A percentile compares a stretch with the other conserved stretches of the same genome.
phyloP scores from a whole-genome alignment of 2,113 vertebrate species.

The Potamarius usumacintae region DNA sequence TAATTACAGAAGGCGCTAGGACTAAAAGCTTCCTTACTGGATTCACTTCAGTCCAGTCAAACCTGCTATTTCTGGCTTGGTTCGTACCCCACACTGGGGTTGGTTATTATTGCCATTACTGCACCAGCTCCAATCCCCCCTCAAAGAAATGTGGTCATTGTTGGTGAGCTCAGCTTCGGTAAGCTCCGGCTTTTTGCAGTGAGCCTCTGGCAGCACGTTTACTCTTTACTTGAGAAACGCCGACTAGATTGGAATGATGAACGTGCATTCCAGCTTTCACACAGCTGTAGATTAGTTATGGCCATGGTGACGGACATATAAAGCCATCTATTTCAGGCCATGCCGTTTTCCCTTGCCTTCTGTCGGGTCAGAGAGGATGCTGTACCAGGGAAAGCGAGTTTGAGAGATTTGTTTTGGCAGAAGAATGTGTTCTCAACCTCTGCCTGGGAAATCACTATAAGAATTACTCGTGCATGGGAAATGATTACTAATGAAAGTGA shows the following conservation, averaged over 20 bases:
- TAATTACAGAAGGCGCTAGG: neutral
- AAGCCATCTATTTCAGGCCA: slow-evolving; percentile 29
- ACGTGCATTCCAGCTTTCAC: slow-evolving; percentile 23
- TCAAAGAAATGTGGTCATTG: slow-evolving; percentile 4
- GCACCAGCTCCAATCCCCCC: slow-evolving; percentile 1
- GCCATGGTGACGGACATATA: slow-evolving; percentile 15
- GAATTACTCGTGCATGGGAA: neutral
- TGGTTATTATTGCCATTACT: slow-evolving; percentile 3
- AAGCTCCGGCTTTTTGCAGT: slow-evolving; percentile 34
- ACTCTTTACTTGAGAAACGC: neutral
- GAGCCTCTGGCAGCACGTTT: slow-evolving; percentile 38
- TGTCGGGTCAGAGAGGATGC: neutral
- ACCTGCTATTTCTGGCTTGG: slow-evolving; percentile 44
- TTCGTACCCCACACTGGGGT: neutral
- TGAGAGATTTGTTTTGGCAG: neutral
- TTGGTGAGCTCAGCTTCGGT: slow-evolving; percentile 29
- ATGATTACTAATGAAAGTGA: neutral
- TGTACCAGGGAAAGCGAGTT: neutral
- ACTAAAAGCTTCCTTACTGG: neutral
- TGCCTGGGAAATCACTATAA: neutral
- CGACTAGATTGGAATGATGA: slow-evolving; percentile 18
- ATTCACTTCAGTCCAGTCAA: neutral
- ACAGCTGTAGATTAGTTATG: slow-evolving; percentile 31
- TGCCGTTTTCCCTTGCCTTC: neutral
- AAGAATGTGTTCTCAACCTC: neutral